Evolutionary conservation across 2,797 vertebrate species (phyloP).

Genomic region (Mus spretus): DNA sequence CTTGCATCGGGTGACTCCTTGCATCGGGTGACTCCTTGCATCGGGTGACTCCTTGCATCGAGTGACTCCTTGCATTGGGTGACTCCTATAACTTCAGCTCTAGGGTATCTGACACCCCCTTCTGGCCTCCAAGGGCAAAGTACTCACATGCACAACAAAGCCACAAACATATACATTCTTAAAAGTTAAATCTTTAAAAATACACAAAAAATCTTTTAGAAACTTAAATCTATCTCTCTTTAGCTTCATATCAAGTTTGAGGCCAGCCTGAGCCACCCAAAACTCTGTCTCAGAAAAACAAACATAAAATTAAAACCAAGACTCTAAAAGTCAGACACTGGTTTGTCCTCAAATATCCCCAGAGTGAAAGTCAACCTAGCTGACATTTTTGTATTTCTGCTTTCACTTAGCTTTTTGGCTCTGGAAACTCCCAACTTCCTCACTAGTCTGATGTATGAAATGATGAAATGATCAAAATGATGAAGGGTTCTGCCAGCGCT

Average conservation of each 20-base stretch:
- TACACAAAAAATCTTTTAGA: not conserved
- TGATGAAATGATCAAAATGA: not conserved
- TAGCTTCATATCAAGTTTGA: not conserved
- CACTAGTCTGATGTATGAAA: not conserved
- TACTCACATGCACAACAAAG: not conserved
- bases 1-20: too few relatives aligned
- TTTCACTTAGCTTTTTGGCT: constrained; percentile 38
- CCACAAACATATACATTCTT: not conserved
- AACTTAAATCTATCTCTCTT: not conserved
- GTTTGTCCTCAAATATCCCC: not conserved
- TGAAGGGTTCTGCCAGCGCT: not conserved
- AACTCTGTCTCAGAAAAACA: not conserved
- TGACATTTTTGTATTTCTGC: constrained; percentile 35
- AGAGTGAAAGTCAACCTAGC: not conserved
- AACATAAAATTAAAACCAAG: not conserved
- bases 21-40: not conserved
- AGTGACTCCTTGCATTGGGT: not conserved
- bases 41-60: not conserved
- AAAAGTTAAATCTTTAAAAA: not conserved
- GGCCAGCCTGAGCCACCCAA: not conserved
- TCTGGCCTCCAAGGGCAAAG: not conserved
- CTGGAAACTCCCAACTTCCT: constrained; percentile 39
- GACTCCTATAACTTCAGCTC: not conserved
- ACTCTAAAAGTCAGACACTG: not conserved
- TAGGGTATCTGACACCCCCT: not conserved